Evolutionary conservation across 2,113 vertebrate species (phyloP), one percentile per base, ranked within the genome.

Genomic region (Ceratotherium simum): DNA sequence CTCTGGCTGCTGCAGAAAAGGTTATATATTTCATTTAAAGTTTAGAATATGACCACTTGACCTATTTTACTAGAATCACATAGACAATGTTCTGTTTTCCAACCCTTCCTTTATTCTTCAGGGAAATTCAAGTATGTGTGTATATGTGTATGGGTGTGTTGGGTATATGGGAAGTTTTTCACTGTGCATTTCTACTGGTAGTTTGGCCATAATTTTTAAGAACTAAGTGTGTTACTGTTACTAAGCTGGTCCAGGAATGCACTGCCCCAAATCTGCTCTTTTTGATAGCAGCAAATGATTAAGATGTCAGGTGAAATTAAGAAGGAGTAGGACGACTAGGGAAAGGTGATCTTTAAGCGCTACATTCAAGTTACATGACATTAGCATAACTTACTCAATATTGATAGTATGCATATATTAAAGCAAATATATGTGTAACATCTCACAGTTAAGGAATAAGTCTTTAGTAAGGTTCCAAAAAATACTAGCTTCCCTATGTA

Each of bases 381-480:
- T 46, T 78, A 88, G 25, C 58, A 23, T 76, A 89, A 89, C 29
- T 90, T n/a, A 87, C 39, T 88, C 23, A 83, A 31, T 87, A 87
- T 3, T 72, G 69, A 86, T 76, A n/a, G 23, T 10, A 70, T 36
- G 13, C 14, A 62, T 60, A 73, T 36, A 11, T 73, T 62, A 91
- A 65, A 78, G 58, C 31, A 89, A 42, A 93, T 70, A 25, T 18
- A 67, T n/a, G 8, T 82, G 31, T 80, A 78, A n/a, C 29, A 92
- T 7, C 8, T 82, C 62, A 73, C 8, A 65, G 58, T 73, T 58
- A 76, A 91, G 14, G 62, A 92, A 4, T 67, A 36, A 58, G n/a
- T 78, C 20, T 93, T 97, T 51, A 88, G 79, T 48, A 93, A 93
- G 86, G 20, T 76, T 91, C 23, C 51, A 58, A 75, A 93, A 83